phyloP scores from a whole-genome alignment of 2,888 invertebrate genomes.

The Margaritifera margaritifera region DNA sequence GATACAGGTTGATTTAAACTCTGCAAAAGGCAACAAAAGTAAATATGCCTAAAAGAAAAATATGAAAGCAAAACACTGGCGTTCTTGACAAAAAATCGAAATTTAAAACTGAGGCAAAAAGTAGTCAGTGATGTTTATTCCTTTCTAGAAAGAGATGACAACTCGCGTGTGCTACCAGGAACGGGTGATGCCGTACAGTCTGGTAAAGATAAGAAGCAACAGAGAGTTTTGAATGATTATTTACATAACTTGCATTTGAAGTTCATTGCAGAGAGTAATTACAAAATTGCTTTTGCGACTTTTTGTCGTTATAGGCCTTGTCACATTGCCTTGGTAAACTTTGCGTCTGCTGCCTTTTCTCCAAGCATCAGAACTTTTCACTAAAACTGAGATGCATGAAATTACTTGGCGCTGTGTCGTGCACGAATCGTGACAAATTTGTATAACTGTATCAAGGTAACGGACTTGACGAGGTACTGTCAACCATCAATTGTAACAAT shows the following conservation, averaged over 20 bases:
- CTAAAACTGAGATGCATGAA: constrained; percentile 19
- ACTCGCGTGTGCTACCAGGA: constrained; percentile 20
- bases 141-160: constrained; percentile 30
- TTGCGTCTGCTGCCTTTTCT: constrained; percentile 21
- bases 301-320: constrained; percentile 17
- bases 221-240: constrained; percentile 29
- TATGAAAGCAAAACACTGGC: too few species aligned
- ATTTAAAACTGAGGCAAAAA: neutral
- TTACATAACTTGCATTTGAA: constrained; percentile 28
- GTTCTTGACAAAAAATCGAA: too few species aligned
- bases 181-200: constrained; percentile 27
- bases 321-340: constrained; percentile 18
- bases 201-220: constrained; percentile 15
- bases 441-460: constrained; percentile 10
- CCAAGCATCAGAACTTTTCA: constrained; percentile 24
- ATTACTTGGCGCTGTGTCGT: neutral
- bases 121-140: constrained; percentile 11
- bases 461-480: constrained; percentile 8
- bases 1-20: too few species aligned
- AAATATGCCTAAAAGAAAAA: too few species aligned
- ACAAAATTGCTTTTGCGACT: constrained; percentile 14
- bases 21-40: too few species aligned
- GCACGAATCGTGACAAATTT: constrained; percentile 27
- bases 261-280: constrained; percentile 16
- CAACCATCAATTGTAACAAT: constrained; percentile 4